These are phyloP conservation scores for Corapipo altera DNA, from an alignment of 2,113 vertebrate species.

Conservation along the genomic window DNA sequence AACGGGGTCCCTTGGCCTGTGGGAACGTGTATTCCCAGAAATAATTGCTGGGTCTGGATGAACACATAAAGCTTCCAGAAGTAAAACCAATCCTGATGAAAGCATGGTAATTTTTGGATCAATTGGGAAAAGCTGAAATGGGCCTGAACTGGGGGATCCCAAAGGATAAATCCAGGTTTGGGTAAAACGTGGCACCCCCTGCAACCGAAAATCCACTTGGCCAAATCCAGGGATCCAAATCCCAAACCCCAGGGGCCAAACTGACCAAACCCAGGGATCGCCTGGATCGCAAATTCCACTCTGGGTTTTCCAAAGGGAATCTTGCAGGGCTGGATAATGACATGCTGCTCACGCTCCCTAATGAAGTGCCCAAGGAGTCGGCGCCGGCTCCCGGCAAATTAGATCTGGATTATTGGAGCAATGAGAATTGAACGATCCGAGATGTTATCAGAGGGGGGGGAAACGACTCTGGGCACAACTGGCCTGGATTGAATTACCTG, in stretches of 20 bases:
- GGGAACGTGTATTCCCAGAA: not conserved
- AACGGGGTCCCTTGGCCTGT: fast-evolving
- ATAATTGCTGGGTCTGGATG: not conserved
- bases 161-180: fast-evolving
- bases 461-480: not conserved
- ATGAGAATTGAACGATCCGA: constrained; percentile 28
- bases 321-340: not conserved
- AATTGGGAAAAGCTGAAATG: fast-evolving
- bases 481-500: not conserved
- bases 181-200: fast-evolving
- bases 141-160: fast-evolving
- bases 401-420: constrained; percentile 63
- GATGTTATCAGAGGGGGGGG: not conserved
- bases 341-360: constrained; percentile 56
- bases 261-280: not conserved
- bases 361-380: constrained; percentile 37
- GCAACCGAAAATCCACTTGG: fast-evolving
- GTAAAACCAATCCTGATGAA: fast-evolving
- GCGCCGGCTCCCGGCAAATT: constrained; percentile 32
- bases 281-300: fast-evolving
- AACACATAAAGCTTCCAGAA: not conserved
- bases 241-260: not conserved
- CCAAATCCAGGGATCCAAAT: not conserved
- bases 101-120: fast-evolving
- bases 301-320: not conserved